Conservation (phyloP, 2,888 invertebrate genomes). For the Plebejus melissa region DNA sequence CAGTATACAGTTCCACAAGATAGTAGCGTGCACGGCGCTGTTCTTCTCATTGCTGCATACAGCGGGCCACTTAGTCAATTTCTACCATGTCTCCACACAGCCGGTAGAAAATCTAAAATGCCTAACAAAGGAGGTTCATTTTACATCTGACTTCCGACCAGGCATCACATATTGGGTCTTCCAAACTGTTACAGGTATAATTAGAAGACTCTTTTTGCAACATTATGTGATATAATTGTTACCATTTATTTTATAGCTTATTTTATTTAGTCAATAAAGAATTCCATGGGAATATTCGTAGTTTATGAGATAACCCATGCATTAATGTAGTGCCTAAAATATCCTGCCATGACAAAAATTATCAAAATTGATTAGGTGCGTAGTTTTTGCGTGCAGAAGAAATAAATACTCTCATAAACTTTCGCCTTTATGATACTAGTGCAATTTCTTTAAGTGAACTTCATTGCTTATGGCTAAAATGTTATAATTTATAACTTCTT, state of each 20-base stretch:
- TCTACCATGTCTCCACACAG: slow-evolving; percentile 98
- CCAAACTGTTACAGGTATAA: slow-evolving; percentile 92
- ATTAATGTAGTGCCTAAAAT: too few relatives aligned
- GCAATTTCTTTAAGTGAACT: too few relatives aligned
- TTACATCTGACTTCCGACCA: slow-evolving; percentile 95
- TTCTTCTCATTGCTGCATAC: slow-evolving; percentile 96
- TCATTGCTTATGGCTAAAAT: background rate
- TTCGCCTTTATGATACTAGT: too few relatives aligned
- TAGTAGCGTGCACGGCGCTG: slow-evolving; percentile 95
- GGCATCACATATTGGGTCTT: slow-evolving; percentile 98
- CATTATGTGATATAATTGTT: too few relatives aligned
- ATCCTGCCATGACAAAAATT: too few relatives aligned
- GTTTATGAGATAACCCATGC: too few relatives aligned
- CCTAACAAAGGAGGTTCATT: slow-evolving; percentile 95
- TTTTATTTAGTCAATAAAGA: too few relatives aligned
- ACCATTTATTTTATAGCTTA: too few relatives aligned
- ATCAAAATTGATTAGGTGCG: too few relatives aligned
- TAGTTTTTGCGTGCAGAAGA: too few relatives aligned
- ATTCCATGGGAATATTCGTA: too few relatives aligned
- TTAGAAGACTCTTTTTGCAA: background rate
- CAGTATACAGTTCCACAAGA: slow-evolving; percentile 98
- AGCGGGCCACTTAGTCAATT: slow-evolving; percentile 97
- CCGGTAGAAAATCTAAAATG: slow-evolving; percentile 95
- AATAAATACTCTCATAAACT: too few relatives aligned
- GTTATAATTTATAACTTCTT: background rate